phyloP scores from a whole-genome alignment of 2,888 invertebrate species.

The Pyrgus malvae region DNA sequence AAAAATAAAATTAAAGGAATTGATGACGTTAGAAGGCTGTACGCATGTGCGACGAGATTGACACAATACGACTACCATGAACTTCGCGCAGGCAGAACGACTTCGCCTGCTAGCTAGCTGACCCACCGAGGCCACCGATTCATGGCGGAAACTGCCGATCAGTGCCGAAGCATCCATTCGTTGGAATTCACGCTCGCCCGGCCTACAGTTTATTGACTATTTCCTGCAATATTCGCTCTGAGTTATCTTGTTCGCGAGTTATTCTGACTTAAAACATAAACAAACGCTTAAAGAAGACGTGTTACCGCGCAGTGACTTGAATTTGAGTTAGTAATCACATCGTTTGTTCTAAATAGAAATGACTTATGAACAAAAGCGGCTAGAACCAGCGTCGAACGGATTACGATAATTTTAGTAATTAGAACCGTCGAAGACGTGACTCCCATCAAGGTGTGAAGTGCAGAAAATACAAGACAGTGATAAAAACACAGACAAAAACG shows the following conservation, averaged over 20 bases:
- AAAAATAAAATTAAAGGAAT: no score
- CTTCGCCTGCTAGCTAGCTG: slow-evolving; percentile 29
- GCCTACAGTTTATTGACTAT: slow-evolving; percentile 69
- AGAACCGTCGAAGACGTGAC: slow-evolving; percentile 4
- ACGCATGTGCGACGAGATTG: slow-evolving; percentile 62
- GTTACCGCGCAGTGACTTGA: slow-evolving; percentile 29
- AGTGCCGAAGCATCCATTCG: slow-evolving; percentile 66
- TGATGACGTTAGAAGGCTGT: no score
- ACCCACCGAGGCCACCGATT: slow-evolving; percentile 48
- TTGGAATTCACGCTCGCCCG: slow-evolving; percentile 60
- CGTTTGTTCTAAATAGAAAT: slow-evolving; percentile 4
- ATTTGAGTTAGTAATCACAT: neutral
- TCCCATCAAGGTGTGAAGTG: slow-evolving; percentile 33
- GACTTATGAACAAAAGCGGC: slow-evolving; percentile 7
- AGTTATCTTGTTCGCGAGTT: slow-evolving; percentile 48
- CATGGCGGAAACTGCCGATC: slow-evolving; percentile 60
- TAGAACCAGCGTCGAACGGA: slow-evolving; percentile 23
- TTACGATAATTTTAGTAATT: slow-evolving; percentile 38
- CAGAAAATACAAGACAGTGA: slow-evolving; percentile 38
- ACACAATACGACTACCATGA: no score
- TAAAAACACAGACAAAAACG: slow-evolving; percentile 10
- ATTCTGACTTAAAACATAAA: slow-evolving; percentile 50
- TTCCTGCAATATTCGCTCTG: slow-evolving; percentile 60
- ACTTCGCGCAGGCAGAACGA: slow-evolving; percentile 44
- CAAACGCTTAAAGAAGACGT: slow-evolving; percentile 51